These are phyloP conservation scores for Aythya baeri DNA, from an alignment of 2,113 vertebrate species.

Conservation along the genomic window DNA sequence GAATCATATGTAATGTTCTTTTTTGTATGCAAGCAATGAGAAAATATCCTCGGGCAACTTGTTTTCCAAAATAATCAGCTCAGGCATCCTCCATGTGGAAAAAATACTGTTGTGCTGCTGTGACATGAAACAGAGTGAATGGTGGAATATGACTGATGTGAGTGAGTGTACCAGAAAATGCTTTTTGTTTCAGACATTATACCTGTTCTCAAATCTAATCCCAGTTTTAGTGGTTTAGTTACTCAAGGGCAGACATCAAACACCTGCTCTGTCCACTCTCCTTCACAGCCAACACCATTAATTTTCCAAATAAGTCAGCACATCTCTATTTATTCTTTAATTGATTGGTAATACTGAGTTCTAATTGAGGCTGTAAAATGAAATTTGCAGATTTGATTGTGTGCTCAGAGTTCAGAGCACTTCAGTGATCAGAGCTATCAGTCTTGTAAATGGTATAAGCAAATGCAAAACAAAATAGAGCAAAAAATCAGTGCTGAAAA, in stretches of 20 bases:
- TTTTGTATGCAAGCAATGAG: background rate
- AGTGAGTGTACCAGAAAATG: conserved; percentile 45
- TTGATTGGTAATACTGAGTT: conserved; percentile 1
- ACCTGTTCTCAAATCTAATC: conserved; percentile 26
- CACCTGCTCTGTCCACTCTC: conserved; percentile 43
- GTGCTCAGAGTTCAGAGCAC: conserved; percentile 16
- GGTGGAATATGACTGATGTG: conserved; percentile 26
- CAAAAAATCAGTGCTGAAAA: background rate
- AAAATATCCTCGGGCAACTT: conserved; percentile 29
- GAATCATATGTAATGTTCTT: background rate
- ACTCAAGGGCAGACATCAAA: conserved; percentile 57
- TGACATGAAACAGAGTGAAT: background rate
- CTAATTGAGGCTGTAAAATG: conserved; percentile 57
- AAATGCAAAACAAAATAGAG: conserved; percentile 24
- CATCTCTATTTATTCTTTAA: conserved; percentile 55
- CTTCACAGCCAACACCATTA: conserved; percentile 32
- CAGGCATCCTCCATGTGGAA: background rate
- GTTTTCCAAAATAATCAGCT: conserved; percentile 45
- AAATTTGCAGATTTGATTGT: conserved; percentile 18
- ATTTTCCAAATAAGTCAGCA: conserved; percentile 49
- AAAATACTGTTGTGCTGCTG: conserved; percentile 29
- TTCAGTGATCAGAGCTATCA: background rate
- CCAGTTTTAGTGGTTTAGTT: background rate
- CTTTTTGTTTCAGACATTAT: conserved; percentile 38
- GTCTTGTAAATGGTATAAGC: background rate